These are phyloP conservation scores for Xerus inauris DNA, from an alignment of 2,113 vertebrate genomes.

Conservation along the genomic window DNA sequence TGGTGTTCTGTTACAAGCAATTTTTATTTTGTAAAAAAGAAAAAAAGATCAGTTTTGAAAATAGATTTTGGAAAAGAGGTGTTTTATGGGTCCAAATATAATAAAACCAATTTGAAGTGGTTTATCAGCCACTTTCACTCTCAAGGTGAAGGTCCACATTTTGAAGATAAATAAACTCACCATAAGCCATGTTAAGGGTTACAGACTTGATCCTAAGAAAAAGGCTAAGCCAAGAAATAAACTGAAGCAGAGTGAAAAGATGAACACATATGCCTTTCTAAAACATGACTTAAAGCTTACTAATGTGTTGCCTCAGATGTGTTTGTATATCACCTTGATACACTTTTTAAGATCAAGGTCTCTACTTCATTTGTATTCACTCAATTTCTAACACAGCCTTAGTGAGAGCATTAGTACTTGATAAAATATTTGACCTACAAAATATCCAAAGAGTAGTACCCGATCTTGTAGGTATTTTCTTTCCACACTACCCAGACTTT, in stretches of 20 bases:
- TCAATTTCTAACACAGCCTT: background rate
- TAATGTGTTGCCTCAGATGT: background rate
- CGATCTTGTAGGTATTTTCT: background rate
- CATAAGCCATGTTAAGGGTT: background rate
- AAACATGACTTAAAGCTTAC: background rate
- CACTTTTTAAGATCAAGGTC: background rate
- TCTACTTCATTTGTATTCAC: background rate
- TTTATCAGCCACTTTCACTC: background rate
- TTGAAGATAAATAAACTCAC: conserved; percentile 11
- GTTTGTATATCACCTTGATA: background rate
- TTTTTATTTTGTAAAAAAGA: background rate
- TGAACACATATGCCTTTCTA: background rate
- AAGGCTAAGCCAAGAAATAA: background rate
- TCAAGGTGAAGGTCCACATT: background rate
- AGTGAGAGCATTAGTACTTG: background rate
- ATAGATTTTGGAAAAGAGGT: background rate
- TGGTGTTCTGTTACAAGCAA: background rate
- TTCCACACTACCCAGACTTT: background rate
- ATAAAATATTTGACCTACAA: background rate
- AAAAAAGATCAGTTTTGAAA: background rate
- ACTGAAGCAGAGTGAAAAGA: background rate
- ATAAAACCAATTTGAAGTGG: background rate
- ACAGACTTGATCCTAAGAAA: background rate
- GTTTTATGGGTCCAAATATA: background rate
- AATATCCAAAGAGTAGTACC: background rate